Evolutionary conservation across 2,888 invertebrate species (phyloP).

Genomic region (Eupeodes latifasciatus): DNA sequence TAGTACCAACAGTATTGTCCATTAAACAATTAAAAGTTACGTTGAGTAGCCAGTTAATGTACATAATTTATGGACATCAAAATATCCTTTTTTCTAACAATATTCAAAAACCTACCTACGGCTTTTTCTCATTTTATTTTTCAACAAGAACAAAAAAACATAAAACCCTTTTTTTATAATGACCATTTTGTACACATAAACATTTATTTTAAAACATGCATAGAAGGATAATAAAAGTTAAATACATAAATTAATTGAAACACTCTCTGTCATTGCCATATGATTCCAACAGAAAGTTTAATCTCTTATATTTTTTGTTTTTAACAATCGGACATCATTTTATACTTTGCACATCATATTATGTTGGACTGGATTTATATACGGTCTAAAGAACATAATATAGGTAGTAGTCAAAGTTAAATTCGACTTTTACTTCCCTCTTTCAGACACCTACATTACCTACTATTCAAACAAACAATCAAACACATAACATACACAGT

Average conservation of each 20-base stretch:
- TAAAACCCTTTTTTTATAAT: background rate
- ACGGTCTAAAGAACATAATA: slow-evolving; percentile 1
- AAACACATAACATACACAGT: background rate
- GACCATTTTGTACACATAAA: background rate
- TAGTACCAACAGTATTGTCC: no score
- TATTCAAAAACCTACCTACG: background rate
- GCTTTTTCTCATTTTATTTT: background rate
- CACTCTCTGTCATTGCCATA: background rate
- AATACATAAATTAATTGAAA: slow-evolving; percentile 6
- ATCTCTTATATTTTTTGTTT: slow-evolving; percentile 1
- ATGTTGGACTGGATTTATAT: background rate
- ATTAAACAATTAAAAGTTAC: no score
- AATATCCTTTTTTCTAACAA: no score
- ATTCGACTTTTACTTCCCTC: no score
- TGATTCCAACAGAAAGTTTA: background rate
- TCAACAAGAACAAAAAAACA: background rate
- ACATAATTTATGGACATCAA: no score
- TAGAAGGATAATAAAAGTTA: background rate
- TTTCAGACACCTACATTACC: background rate
- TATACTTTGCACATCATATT: background rate
- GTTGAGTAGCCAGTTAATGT: no score
- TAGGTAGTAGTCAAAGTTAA: background rate
- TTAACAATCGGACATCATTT: slow-evolving; percentile 18
- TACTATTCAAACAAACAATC: background rate
- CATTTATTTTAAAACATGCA: background rate